phyloP scores from a whole-genome alignment of 2,797 vertebrate genomes.

The Glossophaga mutica region DNA sequence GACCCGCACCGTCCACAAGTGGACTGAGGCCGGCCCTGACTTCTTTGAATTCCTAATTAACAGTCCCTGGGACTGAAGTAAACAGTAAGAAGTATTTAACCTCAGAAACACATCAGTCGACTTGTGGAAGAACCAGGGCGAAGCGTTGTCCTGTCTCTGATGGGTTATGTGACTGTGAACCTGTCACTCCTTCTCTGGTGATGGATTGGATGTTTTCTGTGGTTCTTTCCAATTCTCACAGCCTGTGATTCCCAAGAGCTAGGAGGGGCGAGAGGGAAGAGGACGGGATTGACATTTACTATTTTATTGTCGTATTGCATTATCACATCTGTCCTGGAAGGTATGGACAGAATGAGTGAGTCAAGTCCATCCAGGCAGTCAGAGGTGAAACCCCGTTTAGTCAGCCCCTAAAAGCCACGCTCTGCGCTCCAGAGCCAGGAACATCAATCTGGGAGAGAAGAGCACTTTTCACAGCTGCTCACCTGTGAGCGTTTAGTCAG shows the following conservation, averaged over 20 bases:
- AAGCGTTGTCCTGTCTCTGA: background rate
- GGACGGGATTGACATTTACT: background rate
- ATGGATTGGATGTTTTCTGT: conserved; percentile 26
- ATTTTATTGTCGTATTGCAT: background rate
- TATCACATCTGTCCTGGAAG: background rate
- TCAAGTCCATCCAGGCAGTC: background rate
- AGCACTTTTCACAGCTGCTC: background rate
- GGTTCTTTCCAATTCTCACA: background rate
- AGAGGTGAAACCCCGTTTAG: background rate
- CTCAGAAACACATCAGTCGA: background rate
- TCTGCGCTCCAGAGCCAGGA: background rate
- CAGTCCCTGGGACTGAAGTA: background rate
- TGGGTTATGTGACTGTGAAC: background rate
- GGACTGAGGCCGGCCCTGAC: background rate
- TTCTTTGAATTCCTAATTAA: background rate
- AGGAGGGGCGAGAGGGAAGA: background rate
- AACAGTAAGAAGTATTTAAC: background rate
- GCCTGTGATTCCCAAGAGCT: background rate
- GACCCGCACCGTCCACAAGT: background rate
- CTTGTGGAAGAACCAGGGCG: background rate
- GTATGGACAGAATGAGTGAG: background rate
- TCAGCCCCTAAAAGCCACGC: background rate
- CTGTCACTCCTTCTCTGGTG: too few species aligned
- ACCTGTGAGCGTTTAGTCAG: background rate
- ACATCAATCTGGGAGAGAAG: background rate